These are phyloP conservation scores for Poecilia wingei DNA, from an alignment of 2,797 vertebrate genomes.

Conservation along the genomic window DNA sequence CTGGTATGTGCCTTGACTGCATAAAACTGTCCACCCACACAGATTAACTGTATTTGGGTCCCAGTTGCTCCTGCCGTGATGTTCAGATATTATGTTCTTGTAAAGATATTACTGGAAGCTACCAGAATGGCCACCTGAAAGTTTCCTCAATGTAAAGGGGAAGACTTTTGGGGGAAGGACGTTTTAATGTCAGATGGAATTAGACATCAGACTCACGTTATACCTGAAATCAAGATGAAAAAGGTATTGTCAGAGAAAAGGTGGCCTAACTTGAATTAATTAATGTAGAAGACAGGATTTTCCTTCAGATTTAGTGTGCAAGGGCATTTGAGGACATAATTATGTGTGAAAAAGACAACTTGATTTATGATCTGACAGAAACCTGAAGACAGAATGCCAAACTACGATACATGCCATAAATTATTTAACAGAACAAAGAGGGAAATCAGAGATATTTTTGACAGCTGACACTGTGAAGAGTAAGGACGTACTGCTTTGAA, in stretches of 20 bases:
- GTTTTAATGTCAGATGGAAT: conserved; percentile 26
- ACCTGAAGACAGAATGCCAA: conserved; percentile 19
- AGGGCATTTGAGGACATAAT: conserved; percentile 35
- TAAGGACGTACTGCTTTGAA: conserved; percentile 3
- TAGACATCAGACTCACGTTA: conserved; percentile 31
- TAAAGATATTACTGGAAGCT: conserved; percentile 11
- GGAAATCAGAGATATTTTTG: conserved; percentile 17
- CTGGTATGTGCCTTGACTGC: conserved; percentile 36
- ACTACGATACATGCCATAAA: conserved; percentile 33
- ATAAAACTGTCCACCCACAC: conserved; percentile 32
- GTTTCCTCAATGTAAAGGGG: conserved; percentile 24
- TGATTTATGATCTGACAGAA: conserved; percentile 26
- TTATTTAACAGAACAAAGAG: conserved; percentile 16
- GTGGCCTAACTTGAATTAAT: conserved; percentile 26
- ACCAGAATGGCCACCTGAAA: conserved; percentile 19
- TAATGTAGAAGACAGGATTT: conserved; percentile 24
- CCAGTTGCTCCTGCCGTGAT: conserved; percentile 1
- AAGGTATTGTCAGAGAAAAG: conserved; percentile 17
- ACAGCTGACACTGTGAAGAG: conserved; percentile 15
- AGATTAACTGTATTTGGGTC: conserved; percentile 1
- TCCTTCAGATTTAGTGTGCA: conserved; percentile 32
- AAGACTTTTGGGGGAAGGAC: conserved; percentile 13
- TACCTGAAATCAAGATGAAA: conserved; percentile 31
- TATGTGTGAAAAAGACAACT: conserved; percentile 12
- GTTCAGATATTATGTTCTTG: neutral